These are phyloP conservation scores for Digitonthophagus gazella DNA, from an alignment of 2,888 invertebrate species.

Conservation along the genomic window DNA sequence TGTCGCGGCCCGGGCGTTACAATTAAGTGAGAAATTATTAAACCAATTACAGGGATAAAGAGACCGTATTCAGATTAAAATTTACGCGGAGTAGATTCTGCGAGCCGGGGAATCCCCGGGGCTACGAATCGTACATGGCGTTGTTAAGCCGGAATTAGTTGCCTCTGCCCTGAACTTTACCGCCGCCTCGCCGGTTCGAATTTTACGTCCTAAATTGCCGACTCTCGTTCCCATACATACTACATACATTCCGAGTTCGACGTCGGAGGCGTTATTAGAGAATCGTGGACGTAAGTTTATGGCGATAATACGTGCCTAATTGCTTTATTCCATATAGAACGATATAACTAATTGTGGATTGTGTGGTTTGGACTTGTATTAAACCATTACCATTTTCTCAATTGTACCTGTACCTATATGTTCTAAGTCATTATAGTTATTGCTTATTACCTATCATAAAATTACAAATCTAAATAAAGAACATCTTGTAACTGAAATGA, in stretches of 20 bases:
- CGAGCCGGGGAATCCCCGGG: background rate
- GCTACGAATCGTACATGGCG: background rate
- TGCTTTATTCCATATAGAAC: background rate
- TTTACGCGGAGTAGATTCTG: background rate
- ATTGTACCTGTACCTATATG: too few species aligned
- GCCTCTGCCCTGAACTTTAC: background rate
- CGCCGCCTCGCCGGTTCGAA: background rate
- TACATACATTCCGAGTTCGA: background rate
- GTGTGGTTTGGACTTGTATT: background rate
- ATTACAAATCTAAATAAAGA: too few species aligned
- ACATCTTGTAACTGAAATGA: too few species aligned
- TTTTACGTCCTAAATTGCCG: background rate
- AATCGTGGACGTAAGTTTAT: background rate
- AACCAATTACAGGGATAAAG: slow-evolving; percentile 15
- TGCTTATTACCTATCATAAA: too few species aligned
- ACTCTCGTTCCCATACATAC: background rate
- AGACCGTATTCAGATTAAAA: slow-evolving; percentile 8
- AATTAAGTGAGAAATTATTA: slow-evolving; percentile 16
- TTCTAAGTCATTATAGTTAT: too few species aligned
- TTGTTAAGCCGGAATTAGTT: background rate
- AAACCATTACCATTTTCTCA: too few species aligned
- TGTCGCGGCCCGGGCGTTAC: slow-evolving; percentile 3
- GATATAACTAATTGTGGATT: background rate
- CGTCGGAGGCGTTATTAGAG: background rate
- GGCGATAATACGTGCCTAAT: background rate